Conservation (phyloP, 2,888 invertebrate species). For the Xylota sylvarum region DNA sequence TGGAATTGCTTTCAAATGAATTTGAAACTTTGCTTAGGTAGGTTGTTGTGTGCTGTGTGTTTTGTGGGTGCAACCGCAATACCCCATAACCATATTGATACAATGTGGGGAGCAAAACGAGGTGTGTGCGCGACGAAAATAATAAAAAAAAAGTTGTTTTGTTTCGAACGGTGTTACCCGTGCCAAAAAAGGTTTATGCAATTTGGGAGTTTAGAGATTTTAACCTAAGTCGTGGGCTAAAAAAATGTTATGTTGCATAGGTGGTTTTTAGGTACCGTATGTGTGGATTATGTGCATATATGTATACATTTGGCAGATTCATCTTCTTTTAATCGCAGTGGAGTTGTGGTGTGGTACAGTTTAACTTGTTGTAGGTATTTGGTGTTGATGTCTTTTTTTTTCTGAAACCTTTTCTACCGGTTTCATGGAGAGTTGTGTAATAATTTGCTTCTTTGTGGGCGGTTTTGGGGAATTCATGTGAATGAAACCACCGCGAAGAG, state of each 20-base stretch:
- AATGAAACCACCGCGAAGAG: background rate
- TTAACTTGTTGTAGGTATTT: constrained; percentile 28
- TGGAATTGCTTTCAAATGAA: constrained; percentile 71
- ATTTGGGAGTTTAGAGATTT: constrained; percentile 66
- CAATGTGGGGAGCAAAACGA: constrained; percentile 47
- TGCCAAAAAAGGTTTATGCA: constrained; percentile 73
- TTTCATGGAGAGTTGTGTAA: constrained; percentile 26
- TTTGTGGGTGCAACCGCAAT: constrained; percentile 70
- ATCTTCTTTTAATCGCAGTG: constrained; percentile 63
- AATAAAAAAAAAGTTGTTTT: constrained; percentile 13
- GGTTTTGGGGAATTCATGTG: background rate
- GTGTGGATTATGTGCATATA: constrained; percentile 35
- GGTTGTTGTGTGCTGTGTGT: constrained; percentile 28
- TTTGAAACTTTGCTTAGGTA: constrained; percentile 61
- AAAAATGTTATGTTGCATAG: constrained; percentile 44
- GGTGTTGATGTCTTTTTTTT: constrained; percentile 30
- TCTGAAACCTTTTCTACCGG: background rate
- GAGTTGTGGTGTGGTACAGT: constrained; percentile 47
- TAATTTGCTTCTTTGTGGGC: constrained; percentile 16
- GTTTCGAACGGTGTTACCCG: constrained; percentile 60
- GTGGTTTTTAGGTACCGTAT: constrained; percentile 34
- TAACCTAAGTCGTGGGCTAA: constrained; percentile 66
- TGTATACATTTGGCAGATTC: constrained; percentile 37
- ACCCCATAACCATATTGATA: constrained; percentile 17
- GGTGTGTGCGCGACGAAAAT: constrained; percentile 42